Base-by-base conservation (phyloP, 2,797 vertebrate species). In the Geotrypetes seraphini region DNA sequence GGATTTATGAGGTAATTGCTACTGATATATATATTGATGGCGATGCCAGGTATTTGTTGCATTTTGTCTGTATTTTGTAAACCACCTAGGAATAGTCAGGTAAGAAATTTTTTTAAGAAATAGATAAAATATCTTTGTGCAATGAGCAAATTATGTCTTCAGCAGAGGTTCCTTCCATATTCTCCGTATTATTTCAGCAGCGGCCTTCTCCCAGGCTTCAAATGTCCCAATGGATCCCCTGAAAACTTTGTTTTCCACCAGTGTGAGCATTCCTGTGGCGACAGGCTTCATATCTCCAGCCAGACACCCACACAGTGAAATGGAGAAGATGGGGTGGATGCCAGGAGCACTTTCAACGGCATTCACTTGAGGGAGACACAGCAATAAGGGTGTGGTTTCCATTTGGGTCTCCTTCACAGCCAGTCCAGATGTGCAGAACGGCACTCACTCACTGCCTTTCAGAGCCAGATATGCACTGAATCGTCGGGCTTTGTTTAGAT, bases 371-470 rank as follows among this genome's bases (percentile, higher is more conserved):
- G 1, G 4, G 17, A 6, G 2, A 14, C 4, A 2, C 11, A 19
- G 23, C 15, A 17, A n/a, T n/a, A n/a, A n/a, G n/a, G 0, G 9
- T 8, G 1, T 0, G 4, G 3, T 16, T 7, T 8, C 10, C 24
- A 21, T 23, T 22, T 9, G 28, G 27, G 19, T 1, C 2, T 11
- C 3, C 0, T 0, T 12, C 16, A 31, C 11, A 5, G 15, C 7
- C 1, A 0, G 5, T 3, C 10, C 0, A 1, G 28, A 15, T 14
- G 21, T 0, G 0, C 10, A n/a, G n/a, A n/a, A n/a, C n/a, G n/a
- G n/a, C n/a, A n/a, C 9, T 9, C 4, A 12, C n/a, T n/a, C n/a
- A n/a, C 19, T 11, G 11, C 21, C 21, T 16, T 12, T 16, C 12
- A 3, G n/a, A 21, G 22, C 6, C 7, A 11, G 23, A 5, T 5